Evolutionary conservation across 2,888 invertebrate genomes (phyloP).

Genomic region (Ormyrus rosae): DNA sequence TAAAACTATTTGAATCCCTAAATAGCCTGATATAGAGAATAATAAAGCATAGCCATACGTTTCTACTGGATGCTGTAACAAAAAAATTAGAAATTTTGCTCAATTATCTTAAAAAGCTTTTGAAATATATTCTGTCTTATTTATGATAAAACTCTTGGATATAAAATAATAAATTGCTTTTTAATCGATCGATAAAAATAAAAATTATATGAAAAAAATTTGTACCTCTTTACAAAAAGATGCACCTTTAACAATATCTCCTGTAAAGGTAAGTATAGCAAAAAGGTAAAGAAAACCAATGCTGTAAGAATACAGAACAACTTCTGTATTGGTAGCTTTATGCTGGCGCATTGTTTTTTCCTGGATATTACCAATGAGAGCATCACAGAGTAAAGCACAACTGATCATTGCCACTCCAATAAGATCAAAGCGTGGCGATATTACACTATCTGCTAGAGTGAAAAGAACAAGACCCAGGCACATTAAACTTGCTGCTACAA

Average conservation of each 20-base stretch:
- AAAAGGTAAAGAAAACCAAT: slow-evolving; percentile 91
- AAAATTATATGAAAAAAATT: no score
- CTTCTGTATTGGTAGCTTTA: slow-evolving; percentile 91
- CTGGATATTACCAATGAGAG: slow-evolving; percentile 97
- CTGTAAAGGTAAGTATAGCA: slow-evolving; percentile 83
- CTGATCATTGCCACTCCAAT: slow-evolving; percentile 87
- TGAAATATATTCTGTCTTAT: no score
- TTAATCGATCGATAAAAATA: no score
- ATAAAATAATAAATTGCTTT: no score
- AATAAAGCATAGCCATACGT: slow-evolving; percentile 91
- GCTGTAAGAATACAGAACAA: slow-evolving; percentile 94
- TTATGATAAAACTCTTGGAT: no score
- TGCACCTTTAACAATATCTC: slow-evolving; percentile 86
- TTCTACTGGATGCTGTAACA: slow-evolving; percentile 81
- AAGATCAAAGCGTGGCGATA: slow-evolving; percentile 85
- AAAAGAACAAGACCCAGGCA: slow-evolving; percentile 93
- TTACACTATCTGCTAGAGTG: slow-evolving; percentile 87
- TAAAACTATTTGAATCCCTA: slow-evolving; percentile 95
- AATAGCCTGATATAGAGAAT: slow-evolving; percentile 90
- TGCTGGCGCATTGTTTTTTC: slow-evolving; percentile 94
- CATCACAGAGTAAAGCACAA: slow-evolving; percentile 93
- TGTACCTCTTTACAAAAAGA: slow-evolving; percentile 79
- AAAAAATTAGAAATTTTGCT: slow-evolving; percentile 74
- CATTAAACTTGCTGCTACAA: slow-evolving; percentile 90
- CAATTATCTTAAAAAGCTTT: no score